Evolutionary conservation across 2,888 invertebrate genomes (phyloP), one percentile per base, ranked within the genome.

Genomic region (Actias luna): DNA sequence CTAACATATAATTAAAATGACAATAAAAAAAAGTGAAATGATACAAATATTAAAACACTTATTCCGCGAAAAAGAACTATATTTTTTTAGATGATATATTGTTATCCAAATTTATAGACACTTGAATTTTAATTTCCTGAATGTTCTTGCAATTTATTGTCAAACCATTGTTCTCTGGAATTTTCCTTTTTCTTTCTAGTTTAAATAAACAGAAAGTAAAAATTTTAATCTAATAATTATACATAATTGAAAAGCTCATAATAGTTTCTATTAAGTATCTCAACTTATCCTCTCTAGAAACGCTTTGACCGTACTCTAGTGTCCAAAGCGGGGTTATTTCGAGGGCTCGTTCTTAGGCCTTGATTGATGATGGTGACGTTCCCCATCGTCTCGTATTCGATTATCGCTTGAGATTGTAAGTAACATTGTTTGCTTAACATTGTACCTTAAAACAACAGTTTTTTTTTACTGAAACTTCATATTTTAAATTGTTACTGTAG

Each of bases 361-460:
- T 85, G 86, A 87, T 87, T 87, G 85, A 87, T 87, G 84, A 77
- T 75, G 68, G 69, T 72, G 73, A 60, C 66, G 68, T 68, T 70
- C 77, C 72, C 75, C 71, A 69, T 70, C 74, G 72, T 69, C 68
- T 66, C 66, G 65, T 69, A 65, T 65, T 72, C 73, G 85, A 84
- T 84, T 80, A 84, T 84, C 83, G 74, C 76, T 79, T 78, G 74
- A 83, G 83, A 85, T 84, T 80, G 77, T 67, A 73, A 69, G 79
- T 77, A 80, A 79, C 78, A 76, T 79, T 81, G 81, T 84, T 85
- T 83, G n/a, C n/a, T n/a, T n/a, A n/a, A n/a, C n/a, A n/a, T n/a
- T n/a, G 81, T 78, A 74, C 74, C 71, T 78, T 72, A 74, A 75
- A 79, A 73, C 74, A 79, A 79, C 72, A 67, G 74, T 79, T 76